phyloP scores from a whole-genome alignment of 2,888 invertebrate species.

The Lithophane leautieri region DNA sequence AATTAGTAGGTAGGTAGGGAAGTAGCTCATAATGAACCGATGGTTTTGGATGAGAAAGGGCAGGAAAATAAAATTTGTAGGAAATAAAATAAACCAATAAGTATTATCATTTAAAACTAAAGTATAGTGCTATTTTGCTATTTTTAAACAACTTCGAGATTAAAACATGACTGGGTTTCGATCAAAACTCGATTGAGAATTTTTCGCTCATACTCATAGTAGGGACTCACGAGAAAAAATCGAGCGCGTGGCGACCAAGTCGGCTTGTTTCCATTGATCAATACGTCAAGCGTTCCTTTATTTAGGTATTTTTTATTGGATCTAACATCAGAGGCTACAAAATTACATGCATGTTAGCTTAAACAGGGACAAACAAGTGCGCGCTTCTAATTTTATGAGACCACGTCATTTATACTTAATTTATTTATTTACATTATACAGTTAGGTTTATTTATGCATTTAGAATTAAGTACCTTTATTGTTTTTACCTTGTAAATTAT shows the following conservation, averaged over 20 bases:
- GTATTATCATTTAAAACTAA: background rate
- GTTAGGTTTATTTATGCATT: too few relatives aligned
- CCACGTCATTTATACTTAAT: background rate
- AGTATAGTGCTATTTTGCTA: background rate
- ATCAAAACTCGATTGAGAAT: background rate
- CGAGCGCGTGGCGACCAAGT: background rate
- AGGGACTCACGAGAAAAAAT: slow-evolving; percentile 8
- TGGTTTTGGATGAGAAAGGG: background rate
- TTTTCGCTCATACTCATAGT: slow-evolving; percentile 30
- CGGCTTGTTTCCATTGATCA: slow-evolving; percentile 33
- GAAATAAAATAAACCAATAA: background rate
- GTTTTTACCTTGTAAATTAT: background rate
- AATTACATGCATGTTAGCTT: too few relatives aligned
- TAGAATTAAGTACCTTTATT: background rate
- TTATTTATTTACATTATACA: slow-evolving; percentile 3
- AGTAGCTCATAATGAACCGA: background rate
- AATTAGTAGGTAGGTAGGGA: background rate
- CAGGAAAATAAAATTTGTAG: background rate
- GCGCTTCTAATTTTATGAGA: too few relatives aligned
- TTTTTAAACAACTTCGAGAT: background rate
- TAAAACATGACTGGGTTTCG: background rate
- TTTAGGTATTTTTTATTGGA: background rate
- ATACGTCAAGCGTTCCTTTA: background rate
- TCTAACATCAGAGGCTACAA: too few relatives aligned
- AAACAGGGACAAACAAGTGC: too few relatives aligned